phyloP scores from a whole-genome alignment of 2,797 vertebrate species.

The Aratinga solstitialis region DNA sequence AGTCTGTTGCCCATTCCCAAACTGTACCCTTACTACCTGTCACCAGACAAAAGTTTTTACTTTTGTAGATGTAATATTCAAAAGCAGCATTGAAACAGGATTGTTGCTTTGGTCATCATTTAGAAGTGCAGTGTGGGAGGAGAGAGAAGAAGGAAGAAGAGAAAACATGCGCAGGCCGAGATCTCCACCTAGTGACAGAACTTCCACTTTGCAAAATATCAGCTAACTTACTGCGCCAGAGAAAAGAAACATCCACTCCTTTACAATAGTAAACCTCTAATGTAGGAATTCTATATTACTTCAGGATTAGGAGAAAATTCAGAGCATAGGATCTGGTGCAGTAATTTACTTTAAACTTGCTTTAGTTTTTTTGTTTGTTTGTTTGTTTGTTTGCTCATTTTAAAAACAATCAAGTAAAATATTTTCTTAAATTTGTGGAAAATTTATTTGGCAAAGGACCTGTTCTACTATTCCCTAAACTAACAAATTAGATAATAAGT shows the following conservation, averaged over 20 bases:
- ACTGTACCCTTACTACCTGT: neutral
- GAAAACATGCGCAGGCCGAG: neutral
- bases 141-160: neutral
- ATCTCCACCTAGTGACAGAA: slow-evolving; percentile 71
- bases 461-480: neutral
- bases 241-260: neutral
- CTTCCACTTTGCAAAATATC: neutral
- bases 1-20: neutral
- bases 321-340: neutral
- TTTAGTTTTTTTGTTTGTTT: neutral
- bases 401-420: neutral
- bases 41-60: neutral
- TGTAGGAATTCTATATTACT: neutral
- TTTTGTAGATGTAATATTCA: neutral
- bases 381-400: neutral
- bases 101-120: neutral
- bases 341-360: accelerated
- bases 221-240: accelerated
- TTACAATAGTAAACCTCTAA: neutral
- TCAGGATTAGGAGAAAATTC: neutral
- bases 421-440: neutral
- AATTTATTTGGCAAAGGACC: neutral
- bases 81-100: neutral
- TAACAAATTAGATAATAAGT: neutral
- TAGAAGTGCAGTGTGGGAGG: accelerated